Evolutionary conservation across 92 coral and sea anemone species (phyloP).

Genomic region (Virgularia gustaviana): DNA sequence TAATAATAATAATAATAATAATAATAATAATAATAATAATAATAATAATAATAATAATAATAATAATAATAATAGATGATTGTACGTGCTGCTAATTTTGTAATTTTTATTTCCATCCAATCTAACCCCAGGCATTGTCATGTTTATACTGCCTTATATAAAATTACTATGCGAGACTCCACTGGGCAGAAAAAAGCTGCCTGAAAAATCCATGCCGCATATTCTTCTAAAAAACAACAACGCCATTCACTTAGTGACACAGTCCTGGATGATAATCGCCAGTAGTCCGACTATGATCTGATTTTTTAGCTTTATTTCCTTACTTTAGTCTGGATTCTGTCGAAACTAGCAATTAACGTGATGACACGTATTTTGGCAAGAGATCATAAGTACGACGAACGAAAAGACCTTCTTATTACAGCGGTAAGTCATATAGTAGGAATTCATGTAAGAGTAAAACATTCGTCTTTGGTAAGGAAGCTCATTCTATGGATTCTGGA

Average conservation of each 20-base stretch:
- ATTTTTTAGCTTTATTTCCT: not conserved
- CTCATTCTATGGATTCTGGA: too few relatives aligned
- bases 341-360: slow-evolving; percentile 27
- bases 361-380: slow-evolving; percentile 36
- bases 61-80: not conserved
- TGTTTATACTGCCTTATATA: too few relatives aligned
- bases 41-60: too few relatives aligned
- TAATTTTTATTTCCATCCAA: not conserved
- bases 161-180: not conserved
- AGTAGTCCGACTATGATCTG: too few relatives aligned
- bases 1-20: too few relatives aligned
- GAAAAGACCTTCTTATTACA: slow-evolving; percentile 29
- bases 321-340: slow-evolving; percentile 26
- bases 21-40: too few relatives aligned
- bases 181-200: not conserved
- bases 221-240: too few relatives aligned
- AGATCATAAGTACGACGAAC: slow-evolving; percentile 36
- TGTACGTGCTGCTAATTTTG: not conserved
- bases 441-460: too few relatives aligned
- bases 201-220: too few relatives aligned
- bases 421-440: slow-evolving; percentile 29
- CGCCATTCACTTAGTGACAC: too few relatives aligned
- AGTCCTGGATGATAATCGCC: too few relatives aligned
- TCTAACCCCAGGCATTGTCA: not conserved
- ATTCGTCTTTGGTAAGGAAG: too few relatives aligned